Base-by-base conservation (phyloP, 2,888 invertebrate species). In the Matsumyia berberina region DNA sequence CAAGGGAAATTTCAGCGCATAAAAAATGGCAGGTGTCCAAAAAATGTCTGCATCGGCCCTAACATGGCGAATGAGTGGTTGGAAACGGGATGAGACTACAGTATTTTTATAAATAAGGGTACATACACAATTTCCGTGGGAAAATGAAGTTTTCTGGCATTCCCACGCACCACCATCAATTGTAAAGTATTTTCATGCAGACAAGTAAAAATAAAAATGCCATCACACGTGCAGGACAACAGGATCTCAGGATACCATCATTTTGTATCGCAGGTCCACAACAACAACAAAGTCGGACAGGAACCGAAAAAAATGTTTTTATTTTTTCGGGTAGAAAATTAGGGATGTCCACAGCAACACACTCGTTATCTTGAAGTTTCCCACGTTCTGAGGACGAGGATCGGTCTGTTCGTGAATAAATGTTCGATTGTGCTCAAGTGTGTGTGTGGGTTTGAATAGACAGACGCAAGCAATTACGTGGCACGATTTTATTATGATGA, bases 1-100 rank as follows among this genome's bases (percentile, higher is more conserved):
- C 57, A 87, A 66, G 64, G 79, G 77, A 87, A 86, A 88, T 87
- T 86, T 87, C 83, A 86, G 87, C 88, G 88, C 78, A 87, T 88
- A 89, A 89, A 89, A 91, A 89, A 89, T 87, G 91, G 91, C 91
- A 91, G 91, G 91, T 91, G 91, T 91, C 90, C 79, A 12, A n/a
- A 74, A 81, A 78, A 67, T 55, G 42, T 78, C 49, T 70, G 37
- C 53, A 58, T 60, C 11, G 15, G 66, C 24, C 24, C 1, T 24
- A 24, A 12, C 37, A 69, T 58, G 9, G 12, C 12, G 12, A 9
- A 24, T 64, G n/a, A 58, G 24, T 64, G 60, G 11, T 67, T 31
- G 4, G 7, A 19, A 67, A 44, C 46, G 44, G 55, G 62, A 81
- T 12, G 37, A 49, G 11, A 44, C 29, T 57, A 62, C 37, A 49